Conservation (phyloP, 2,797 vertebrate species). For the Megalops cyprinoides region DNA sequence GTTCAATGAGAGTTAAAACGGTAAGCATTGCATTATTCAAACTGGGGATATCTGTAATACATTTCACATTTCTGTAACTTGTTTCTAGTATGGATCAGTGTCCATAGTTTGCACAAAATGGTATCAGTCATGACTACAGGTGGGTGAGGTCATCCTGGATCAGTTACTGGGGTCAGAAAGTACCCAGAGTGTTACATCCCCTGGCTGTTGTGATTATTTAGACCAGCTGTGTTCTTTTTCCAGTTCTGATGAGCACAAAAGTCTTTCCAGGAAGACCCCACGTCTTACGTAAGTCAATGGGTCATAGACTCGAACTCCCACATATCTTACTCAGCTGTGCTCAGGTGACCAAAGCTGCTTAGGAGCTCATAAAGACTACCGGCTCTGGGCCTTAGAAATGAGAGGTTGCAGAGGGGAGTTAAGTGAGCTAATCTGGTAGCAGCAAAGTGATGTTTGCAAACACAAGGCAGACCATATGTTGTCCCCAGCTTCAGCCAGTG, state of each 20-base stretch:
- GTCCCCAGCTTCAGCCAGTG: not conserved
- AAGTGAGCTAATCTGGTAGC: not conserved
- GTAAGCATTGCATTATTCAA: too few species aligned
- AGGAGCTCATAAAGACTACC: slow-evolving; percentile 69
- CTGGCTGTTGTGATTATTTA: not conserved
- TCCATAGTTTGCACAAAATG: too few species aligned
- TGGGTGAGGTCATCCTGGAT: too few species aligned
- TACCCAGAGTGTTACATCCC: too few species aligned
- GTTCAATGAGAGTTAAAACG: too few species aligned
- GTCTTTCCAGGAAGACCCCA: too few species aligned
- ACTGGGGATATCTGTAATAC: too few species aligned
- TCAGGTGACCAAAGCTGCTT: slow-evolving; percentile 64
- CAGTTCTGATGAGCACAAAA: not conserved
- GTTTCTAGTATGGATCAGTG: too few species aligned
- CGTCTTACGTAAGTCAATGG: slow-evolving; percentile 15
- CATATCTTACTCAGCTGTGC: slow-evolving; percentile 67
- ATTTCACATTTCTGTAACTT: too few species aligned
- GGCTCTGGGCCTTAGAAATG: slow-evolving; percentile 71
- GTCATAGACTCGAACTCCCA: slow-evolving; percentile 66
- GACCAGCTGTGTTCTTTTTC: not conserved
- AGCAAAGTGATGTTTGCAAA: not conserved
- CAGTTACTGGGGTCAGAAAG: not conserved
- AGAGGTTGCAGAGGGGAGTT: slow-evolving; percentile 68
- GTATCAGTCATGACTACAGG: too few species aligned
- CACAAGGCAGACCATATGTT: not conserved